phyloP scores from a whole-genome alignment of 2,888 invertebrate genomes.

The Epistrophe eligans region DNA sequence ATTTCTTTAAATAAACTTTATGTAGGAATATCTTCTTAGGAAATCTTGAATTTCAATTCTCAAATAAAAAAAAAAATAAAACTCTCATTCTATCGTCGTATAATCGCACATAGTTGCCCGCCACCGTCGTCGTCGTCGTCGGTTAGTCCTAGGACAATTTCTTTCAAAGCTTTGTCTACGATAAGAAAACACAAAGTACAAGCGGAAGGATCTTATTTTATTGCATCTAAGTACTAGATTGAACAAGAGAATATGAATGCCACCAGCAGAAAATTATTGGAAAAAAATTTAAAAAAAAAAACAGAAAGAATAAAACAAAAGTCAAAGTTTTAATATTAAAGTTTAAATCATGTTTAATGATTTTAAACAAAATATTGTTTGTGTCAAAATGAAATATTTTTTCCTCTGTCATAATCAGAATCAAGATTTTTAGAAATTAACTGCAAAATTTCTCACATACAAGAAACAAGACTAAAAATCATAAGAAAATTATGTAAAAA shows the following conservation, averaged over 20 bases:
- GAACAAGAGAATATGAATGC: not conserved
- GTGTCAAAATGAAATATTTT: too few species aligned
- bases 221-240: not conserved
- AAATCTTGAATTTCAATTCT: constrained; percentile 17
- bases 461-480: too few species aligned
- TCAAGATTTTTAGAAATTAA: too few species aligned
- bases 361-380: too few species aligned
- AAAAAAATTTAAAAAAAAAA: not conserved
- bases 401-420: too few species aligned
- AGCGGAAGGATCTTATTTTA: not conserved
- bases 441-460: too few species aligned
- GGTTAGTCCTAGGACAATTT: not conserved
- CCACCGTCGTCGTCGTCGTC: not conserved
- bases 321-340: too few species aligned
- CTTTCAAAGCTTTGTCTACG: not conserved
- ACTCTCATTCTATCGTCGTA: not conserved
- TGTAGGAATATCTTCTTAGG: too few species aligned
- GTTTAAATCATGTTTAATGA: too few species aligned
- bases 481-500: too few species aligned
- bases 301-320: not conserved
- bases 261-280: not conserved
- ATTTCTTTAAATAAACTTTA: not conserved
- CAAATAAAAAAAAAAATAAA: constrained; percentile 1
- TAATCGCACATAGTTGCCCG: too few species aligned
- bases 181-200: constrained; percentile 2